Conservation (phyloP, 2,888 invertebrate genomes). For the Noctua pronuba region DNA sequence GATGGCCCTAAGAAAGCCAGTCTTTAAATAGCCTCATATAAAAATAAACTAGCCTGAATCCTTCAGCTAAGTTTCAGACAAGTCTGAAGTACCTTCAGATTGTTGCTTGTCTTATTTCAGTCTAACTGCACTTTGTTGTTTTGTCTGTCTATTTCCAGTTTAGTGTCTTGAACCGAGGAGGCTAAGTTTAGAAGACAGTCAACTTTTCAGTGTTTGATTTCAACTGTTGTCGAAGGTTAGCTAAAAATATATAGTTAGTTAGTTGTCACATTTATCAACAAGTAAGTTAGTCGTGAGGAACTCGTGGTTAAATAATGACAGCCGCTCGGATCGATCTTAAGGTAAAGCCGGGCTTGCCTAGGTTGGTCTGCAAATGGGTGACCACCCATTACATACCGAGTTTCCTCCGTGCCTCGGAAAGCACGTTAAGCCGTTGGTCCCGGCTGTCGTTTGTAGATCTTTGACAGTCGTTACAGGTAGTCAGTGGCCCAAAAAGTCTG, state of each 20-base stretch:
- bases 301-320: too few species aligned
- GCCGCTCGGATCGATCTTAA: too few species aligned
- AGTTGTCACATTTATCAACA: background rate
- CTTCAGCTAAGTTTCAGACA: constrained; percentile 13
- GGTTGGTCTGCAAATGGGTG: too few species aligned
- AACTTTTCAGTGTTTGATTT: constrained; percentile 12
- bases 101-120: constrained; percentile 35
- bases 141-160: constrained; percentile 42
- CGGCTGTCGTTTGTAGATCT: too few species aligned
- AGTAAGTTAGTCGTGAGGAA: background rate
- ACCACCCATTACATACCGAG: too few species aligned
- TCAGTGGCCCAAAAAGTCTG: too few species aligned
- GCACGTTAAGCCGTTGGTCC: too few species aligned
- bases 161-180: constrained; percentile 14
- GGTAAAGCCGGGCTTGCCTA: too few species aligned
- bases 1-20: background rate
- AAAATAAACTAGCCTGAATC: constrained; percentile 28
- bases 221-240: background rate
- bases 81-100: constrained; percentile 6
- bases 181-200: constrained; percentile 44
- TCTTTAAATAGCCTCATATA: background rate
- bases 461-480: too few species aligned
- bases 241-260: background rate
- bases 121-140: constrained; percentile 42
- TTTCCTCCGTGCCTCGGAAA: too few species aligned